Percentiles rank a stretch among this genome's conserved stretches.
Evolutionary conservation across 1,140 invertebrate species (phyloP).

Genomic region (Cecropterus lyciades): DNA sequence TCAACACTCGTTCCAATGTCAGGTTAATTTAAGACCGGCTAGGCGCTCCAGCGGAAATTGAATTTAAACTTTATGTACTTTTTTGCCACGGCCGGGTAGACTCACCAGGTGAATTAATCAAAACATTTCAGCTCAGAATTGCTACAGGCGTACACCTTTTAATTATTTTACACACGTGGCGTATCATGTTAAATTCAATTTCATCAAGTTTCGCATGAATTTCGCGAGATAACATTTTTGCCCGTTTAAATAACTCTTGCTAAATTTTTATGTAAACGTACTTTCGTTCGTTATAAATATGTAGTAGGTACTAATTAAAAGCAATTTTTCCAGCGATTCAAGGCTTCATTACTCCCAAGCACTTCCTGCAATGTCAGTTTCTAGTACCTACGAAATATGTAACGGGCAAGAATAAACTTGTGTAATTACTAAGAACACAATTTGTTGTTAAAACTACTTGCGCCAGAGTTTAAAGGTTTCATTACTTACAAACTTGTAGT

Average conservation of each 20-base stretch:
- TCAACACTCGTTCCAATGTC: background rate
- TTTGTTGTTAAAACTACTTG: too few relatives aligned
- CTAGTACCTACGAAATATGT: too few relatives aligned
- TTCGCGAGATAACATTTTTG: background rate
- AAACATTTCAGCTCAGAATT: background rate
- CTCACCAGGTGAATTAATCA: background rate
- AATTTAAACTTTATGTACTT: conserved; percentile 9
- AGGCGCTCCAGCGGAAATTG: conserved; percentile 2
- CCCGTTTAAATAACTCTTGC: background rate
- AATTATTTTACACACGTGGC: background rate
- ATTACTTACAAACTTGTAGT: too few relatives aligned
- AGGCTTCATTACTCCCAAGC: background rate
- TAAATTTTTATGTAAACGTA: background rate
- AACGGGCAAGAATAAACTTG: too few relatives aligned
- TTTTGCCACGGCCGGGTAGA: conserved; percentile 1
- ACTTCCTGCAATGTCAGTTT: too few relatives aligned
- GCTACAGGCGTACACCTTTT: background rate
- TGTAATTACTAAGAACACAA: too few relatives aligned
- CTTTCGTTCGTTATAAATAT: background rate
- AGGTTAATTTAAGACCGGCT: background rate
- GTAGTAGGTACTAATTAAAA: background rate
- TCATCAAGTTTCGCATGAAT: background rate
- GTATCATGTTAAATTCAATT: background rate
- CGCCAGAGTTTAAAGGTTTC: too few relatives aligned
- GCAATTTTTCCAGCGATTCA: background rate